Conservation (phyloP, 2,113 vertebrate genomes). For the Pygoscelis adeliae region DNA sequence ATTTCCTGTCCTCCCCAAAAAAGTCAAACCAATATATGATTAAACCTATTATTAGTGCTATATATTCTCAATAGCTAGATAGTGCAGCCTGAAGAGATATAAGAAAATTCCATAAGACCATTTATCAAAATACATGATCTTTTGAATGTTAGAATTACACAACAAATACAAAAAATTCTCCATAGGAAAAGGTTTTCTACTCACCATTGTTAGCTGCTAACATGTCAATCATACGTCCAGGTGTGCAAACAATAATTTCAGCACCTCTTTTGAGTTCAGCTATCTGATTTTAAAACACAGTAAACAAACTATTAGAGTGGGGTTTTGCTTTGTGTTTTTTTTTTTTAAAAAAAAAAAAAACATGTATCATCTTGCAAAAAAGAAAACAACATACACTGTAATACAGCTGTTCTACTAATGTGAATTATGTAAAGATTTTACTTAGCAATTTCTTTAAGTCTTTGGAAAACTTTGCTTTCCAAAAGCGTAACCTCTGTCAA, state of each 20-base stretch:
- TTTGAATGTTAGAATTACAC: constrained; percentile 66
- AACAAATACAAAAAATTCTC: constrained; percentile 40
- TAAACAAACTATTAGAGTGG: background rate
- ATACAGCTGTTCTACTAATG: background rate
- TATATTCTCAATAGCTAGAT: background rate
- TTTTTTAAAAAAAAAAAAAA: background rate
- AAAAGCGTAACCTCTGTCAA: background rate
- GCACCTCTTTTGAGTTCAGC: constrained; percentile 99
- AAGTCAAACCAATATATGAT: background rate
- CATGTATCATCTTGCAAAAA: background rate
- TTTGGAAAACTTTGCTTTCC: background rate
- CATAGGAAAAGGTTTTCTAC: constrained; percentile 67
- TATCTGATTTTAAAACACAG: constrained; percentile 81
- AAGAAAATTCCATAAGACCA: constrained; percentile 59
- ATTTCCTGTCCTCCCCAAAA: constrained; percentile 20
- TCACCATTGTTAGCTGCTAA: constrained; percentile 98
- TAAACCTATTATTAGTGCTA: background rate
- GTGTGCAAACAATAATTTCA: constrained; percentile 98
- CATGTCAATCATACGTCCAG: constrained; percentile 99
- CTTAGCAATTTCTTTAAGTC: background rate
- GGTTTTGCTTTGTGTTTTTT: background rate
- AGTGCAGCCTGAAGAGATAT: constrained; percentile 78
- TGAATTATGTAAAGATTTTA: background rate
- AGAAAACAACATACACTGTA: background rate
- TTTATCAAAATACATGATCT: constrained; percentile 60